Evolutionary conservation across 2,888 invertebrate genomes (phyloP), one percentile per base, ranked within the genome.

Genomic region (Cloeon dipterum): DNA sequence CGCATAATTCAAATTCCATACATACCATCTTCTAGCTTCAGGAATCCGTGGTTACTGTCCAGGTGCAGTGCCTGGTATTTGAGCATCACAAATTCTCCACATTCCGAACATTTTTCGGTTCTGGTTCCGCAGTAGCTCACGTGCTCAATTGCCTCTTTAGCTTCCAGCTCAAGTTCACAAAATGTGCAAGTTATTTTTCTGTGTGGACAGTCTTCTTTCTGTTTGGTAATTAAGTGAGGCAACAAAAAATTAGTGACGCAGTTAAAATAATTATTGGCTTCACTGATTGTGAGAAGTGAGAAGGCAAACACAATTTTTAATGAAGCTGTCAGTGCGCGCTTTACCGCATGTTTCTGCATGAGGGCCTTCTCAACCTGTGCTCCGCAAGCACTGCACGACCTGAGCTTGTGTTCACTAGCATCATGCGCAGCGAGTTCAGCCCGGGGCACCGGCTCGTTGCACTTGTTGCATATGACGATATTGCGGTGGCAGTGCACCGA

Each of bases 111-210:
- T 45, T 63, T 65, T 49, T 77, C 68, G 1, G 76, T 77, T 43
- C 76, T 62, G 34, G 68, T 65, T 1, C 76, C 76, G 56, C 77
- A 77, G 54, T 74, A 74, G 38, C 63, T 63, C 50, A 69, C 65
- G 53, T 77, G 77, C 1, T 63, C 59, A 0, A 63, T 63, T 43
- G 74, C 51, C 11, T 68, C 67, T 39, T 59, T 53, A 2, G 69
- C 65, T 0, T 67, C 63, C 21, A 74, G 52, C 43, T 74, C 70
- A 41, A 77, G 50, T 43, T 71, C 69, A 51, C 77, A 77, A 52
- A 57, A 74, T 53, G 63, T 61, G 58, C 77, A 77, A 2, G 63
- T 53, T 45, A 66, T 54, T 44, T 66, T n/a, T n/a, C n/a, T n/a
- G n/a, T n/a, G n/a, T n/a, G n/a, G n/a, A n/a, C n/a, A n/a, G n/a